Evolutionary conservation across 2,888 invertebrate genomes (phyloP).

Genomic region (Beris chalybata): DNA sequence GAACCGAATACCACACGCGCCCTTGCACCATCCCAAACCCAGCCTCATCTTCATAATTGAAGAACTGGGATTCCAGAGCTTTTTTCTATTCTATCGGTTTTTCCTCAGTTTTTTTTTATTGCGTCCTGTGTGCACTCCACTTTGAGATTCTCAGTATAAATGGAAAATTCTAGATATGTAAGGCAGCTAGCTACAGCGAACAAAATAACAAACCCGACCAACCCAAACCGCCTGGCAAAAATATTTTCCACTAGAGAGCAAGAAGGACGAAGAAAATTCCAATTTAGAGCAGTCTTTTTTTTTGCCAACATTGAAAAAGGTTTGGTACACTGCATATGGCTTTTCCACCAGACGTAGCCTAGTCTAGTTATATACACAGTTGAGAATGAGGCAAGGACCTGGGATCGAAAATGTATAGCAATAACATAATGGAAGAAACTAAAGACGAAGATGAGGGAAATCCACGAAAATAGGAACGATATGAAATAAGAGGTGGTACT

Average conservation of each 20-base stretch:
- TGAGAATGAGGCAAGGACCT: background rate
- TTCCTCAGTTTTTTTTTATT: no score
- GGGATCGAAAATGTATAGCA: background rate
- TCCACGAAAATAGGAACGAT: slow-evolving; percentile 31
- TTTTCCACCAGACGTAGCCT: background rate
- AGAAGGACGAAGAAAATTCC: slow-evolving; percentile 31
- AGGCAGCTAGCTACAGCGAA: no score
- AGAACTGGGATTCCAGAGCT: no score
- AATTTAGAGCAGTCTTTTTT: slow-evolving; percentile 25
- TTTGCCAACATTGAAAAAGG: slow-evolving; percentile 17
- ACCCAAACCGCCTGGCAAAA: slow-evolving; percentile 4
- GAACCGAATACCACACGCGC: no score
- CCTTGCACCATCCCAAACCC: no score
- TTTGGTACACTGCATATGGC: slow-evolving; percentile 26
- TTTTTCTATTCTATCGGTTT: no score
- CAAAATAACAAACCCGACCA: no score
- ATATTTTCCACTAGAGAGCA: slow-evolving; percentile 29
- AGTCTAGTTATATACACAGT: background rate
- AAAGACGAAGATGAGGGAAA: slow-evolving; percentile 16
- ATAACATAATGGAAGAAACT: background rate
- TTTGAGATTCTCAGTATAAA: no score
- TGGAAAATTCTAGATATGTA: no score
- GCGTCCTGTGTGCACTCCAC: no score
- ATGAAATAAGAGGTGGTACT: slow-evolving; percentile 38
- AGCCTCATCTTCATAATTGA: no score